Percentiles rank a stretch among this genome's conserved stretches.
phyloP scores from a whole-genome alignment of 2,888 invertebrate species.

The Dasysyrphus albostriatus region DNA sequence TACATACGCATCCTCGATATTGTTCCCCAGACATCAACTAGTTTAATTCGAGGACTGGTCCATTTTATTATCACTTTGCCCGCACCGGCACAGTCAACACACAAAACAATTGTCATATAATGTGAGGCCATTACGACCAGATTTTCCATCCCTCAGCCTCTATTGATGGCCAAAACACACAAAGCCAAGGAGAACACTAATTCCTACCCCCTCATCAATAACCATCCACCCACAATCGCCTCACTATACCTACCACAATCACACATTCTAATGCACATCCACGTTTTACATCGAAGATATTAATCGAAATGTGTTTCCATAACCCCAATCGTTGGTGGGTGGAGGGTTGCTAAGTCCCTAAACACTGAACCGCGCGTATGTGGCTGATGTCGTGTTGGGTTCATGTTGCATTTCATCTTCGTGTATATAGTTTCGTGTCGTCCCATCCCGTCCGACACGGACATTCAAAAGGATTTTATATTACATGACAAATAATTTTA shows the following conservation, averaged over 20 bases:
- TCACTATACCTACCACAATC: neutral
- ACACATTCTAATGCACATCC: slow-evolving; percentile 36
- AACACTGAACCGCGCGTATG: slow-evolving; percentile 18
- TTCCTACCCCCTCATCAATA: slow-evolving; percentile 7
- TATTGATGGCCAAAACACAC: slow-evolving; percentile 9
- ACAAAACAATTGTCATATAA: slow-evolving; percentile 68
- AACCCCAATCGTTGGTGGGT: slow-evolving; percentile 4
- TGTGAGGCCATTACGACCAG: slow-evolving; percentile 59
- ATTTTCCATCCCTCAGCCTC: slow-evolving; percentile 47
- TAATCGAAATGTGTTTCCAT: slow-evolving; percentile 67
- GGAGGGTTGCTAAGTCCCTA: slow-evolving; percentile 29
- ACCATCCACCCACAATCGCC: neutral
- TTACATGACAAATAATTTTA: slow-evolving; percentile 56
- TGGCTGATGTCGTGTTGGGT: slow-evolving; percentile 4
- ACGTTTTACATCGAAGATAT: slow-evolving; percentile 49
- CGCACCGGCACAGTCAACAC: slow-evolving; percentile 44
- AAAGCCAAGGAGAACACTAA: slow-evolving; percentile 41
- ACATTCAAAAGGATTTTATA: slow-evolving; percentile 64
- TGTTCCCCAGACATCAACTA: slow-evolving; percentile 63
- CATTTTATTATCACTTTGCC: slow-evolving; percentile 69
- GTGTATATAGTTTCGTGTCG: neutral
- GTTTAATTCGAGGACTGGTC: slow-evolving; percentile 51
- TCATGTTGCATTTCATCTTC: slow-evolving; percentile 55
- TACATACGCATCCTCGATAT: slow-evolving; percentile 32
- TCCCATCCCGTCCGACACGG: neutral